Conservation (phyloP, 2,797 vertebrate species). For the Rousettus madagascariensis region DNA sequence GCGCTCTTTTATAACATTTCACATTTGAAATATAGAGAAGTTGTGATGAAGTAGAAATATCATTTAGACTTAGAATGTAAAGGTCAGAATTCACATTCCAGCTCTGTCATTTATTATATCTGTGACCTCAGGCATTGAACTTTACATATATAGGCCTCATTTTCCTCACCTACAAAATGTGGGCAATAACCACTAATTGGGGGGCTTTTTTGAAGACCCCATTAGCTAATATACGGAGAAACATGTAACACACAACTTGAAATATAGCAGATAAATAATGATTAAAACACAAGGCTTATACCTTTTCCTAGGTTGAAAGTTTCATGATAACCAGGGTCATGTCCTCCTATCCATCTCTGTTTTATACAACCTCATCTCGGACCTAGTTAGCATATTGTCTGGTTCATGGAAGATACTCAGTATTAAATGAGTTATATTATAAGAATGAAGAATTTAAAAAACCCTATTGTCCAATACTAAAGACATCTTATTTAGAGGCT, state of each 20-base stretch:
- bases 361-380: neutral
- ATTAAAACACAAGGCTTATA: neutral
- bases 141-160: neutral
- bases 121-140: neutral
- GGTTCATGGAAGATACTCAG: neutral
- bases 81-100: neutral
- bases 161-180: neutral
- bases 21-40: neutral
- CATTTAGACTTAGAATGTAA: neutral
- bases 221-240: neutral
- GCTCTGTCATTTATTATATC: neutral
- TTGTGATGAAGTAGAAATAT: neutral
- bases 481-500: slow-evolving; percentile 6
- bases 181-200: neutral
- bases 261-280: neutral
- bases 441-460: neutral
- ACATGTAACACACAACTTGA: neutral
- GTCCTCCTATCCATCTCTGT: neutral
- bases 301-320: neutral
- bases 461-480: neutral
- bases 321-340: neutral
- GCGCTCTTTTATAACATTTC: neutral
- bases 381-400: neutral
- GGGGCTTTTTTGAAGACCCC: neutral
- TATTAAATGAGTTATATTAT: neutral